Percentiles rank a stretch among this genome's conserved stretches.
Conservation (phyloP, 2,113 vertebrate species). For the Pionites leucogaster region DNA sequence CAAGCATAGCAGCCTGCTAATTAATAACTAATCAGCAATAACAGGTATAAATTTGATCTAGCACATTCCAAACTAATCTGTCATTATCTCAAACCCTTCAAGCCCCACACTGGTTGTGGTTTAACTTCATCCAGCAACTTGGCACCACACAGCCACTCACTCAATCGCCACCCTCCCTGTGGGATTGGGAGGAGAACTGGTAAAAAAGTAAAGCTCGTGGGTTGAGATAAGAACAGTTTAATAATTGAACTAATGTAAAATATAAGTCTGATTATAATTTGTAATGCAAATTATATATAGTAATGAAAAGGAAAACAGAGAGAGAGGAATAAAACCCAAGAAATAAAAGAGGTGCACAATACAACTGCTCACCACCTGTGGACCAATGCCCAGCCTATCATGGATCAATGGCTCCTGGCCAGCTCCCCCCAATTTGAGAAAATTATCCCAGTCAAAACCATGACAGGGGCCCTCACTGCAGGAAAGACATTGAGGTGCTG, state of each 20-base stretch:
- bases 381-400: neutral
- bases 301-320: neutral
- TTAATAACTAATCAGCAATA: neutral
- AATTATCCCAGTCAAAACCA: neutral
- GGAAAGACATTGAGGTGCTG: neutral
- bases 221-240: neutral
- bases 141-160: neutral
- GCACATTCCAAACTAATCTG: neutral
- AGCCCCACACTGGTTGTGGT: neutral
- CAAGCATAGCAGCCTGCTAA: neutral
- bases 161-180: neutral
- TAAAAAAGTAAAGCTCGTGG: neutral
- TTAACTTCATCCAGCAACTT: neutral
- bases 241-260: neutral
- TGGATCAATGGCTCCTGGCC: neutral
- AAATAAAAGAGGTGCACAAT: neutral
- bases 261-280: neutral
- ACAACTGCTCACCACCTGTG: neutral
- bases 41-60: neutral
- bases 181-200: neutral
- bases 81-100: neutral
- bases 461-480: neutral
- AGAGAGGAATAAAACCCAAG: neutral
- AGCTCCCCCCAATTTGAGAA: neutral
- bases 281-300: neutral